Evolutionary conservation across 2,888 invertebrate genomes (phyloP), one percentile per base, ranked within the genome.

Genomic region (Eustalomyia histrio): DNA sequence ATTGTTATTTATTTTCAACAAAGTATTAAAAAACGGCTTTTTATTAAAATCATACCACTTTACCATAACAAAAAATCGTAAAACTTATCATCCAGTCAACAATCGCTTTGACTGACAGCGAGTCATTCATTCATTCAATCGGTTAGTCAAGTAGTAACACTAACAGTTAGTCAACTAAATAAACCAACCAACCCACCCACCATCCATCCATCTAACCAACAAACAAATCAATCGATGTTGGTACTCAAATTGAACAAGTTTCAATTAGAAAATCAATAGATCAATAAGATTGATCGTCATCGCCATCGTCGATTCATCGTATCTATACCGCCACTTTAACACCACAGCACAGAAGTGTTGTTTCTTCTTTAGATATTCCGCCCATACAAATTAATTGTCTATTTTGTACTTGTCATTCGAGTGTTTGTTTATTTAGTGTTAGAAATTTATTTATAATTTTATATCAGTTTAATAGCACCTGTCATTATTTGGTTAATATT

Each of bases 321-420:
- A 21, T 47, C n/a, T 8, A 14, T 63, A 68, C 67, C 63, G 73
- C 55, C 55, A 50, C 16, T 50, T 67, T 3, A 71, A 60, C 17
- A 16, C 24, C 12, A 24, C 39, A 39, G 10, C 8, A 7, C 8
- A 7, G 35, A 5, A 7, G 10, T 63, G 47, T 12, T 21, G 47
- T 16, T 33, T 35, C 24, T 16, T 10, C 52, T 14, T 74, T 33
- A 67, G 57, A 76, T 71, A 63, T 76, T 68, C 68, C 73, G 76
- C 72, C 58, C 64, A 76, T 68, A 80, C 72, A 76, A 84, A 83
- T 83, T 83, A 84, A 83, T 83, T 84, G 83, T 79, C 78, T 82
- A 83, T 82, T 80, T 83, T 78, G 75, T 81, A 74, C 76, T 82
- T 78, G 80, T 73, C 67, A 55, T 76, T 82, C 80, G 73, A 82